Percentiles rank a stretch among this genome's conserved stretches.
These are phyloP conservation scores for Drosophila pseudoobscura DNA, from an alignment of 1,140 invertebrate genomes.

Conservation along the genomic window DNA sequence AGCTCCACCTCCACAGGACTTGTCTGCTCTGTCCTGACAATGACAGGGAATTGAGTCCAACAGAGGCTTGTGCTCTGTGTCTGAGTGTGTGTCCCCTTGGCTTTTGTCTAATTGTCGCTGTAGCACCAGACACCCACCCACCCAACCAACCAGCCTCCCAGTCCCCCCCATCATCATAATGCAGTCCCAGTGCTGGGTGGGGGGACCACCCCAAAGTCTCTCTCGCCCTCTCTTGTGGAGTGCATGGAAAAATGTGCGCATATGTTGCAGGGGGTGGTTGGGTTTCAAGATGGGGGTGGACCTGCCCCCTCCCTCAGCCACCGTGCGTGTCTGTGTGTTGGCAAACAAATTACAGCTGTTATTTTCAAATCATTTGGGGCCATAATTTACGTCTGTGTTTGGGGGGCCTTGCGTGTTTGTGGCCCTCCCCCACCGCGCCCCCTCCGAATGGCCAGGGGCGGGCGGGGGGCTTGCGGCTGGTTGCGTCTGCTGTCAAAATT, in stretches of 20 bases:
- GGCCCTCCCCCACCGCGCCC: conserved; percentile 8
- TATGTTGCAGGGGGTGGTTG: conserved; percentile 44
- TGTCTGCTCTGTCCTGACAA: conserved; percentile 39
- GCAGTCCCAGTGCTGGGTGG: conserved; percentile 39
- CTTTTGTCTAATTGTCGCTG: conserved; percentile 77
- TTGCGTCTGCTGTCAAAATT: conserved; percentile 44
- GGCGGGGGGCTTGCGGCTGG: conserved; percentile 4
- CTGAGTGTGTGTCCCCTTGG: conserved; percentile 22
- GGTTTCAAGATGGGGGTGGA: background rate
- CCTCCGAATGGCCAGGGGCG: conserved; percentile 17
- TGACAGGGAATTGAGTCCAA: conserved; percentile 67
- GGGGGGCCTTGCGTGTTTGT: conserved; percentile 28
- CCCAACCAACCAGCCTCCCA: background rate
- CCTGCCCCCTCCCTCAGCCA: background rate
- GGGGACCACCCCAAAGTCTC: conserved; percentile 30
- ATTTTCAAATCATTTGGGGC: conserved; percentile 79
- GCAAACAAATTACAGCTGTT: conserved; percentile 79
- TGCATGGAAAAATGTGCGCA: conserved; percentile 71
- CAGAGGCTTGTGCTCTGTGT: conserved; percentile 5
- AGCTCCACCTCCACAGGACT: conserved; percentile 8
- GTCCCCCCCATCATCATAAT: conserved; percentile 50
- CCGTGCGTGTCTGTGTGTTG: conserved; percentile 50
- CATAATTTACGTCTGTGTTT: conserved; percentile 48
- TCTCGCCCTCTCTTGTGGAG: conserved; percentile 4
- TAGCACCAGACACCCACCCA: conserved; percentile 1